Conservation (phyloP, 2,888 invertebrate species). For the Synanthedon tipuliformis region DNA sequence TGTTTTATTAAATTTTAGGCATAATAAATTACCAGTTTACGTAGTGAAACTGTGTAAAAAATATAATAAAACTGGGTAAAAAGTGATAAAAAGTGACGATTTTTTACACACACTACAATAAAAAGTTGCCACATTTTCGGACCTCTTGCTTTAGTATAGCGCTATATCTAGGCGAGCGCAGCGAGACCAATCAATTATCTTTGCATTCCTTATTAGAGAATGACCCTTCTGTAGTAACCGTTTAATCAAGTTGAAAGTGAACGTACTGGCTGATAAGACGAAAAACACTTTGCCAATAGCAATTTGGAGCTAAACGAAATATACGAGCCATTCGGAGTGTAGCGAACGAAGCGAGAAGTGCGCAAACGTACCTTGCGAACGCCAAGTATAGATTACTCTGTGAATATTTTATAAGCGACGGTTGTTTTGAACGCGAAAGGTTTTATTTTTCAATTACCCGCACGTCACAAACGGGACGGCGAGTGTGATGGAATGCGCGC, state of each 20-base stretch:
- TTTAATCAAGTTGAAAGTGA: slow-evolving; percentile 5
- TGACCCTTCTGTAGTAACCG: background rate
- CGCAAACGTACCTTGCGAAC: background rate
- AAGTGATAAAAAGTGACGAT: too few relatives aligned
- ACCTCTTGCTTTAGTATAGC: too few relatives aligned
- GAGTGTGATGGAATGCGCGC: slow-evolving; percentile 29
- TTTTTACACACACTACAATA: too few relatives aligned
- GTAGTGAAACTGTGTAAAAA: too few relatives aligned
- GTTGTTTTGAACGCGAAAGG: slow-evolving; percentile 8
- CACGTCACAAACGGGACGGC: slow-evolving; percentile 13
- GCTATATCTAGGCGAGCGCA: too few relatives aligned
- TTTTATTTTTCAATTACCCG: slow-evolving; percentile 34
- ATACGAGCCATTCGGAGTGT: background rate
- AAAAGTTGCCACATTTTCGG: too few relatives aligned
- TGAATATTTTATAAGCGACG: slow-evolving; percentile 6
- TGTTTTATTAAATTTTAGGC: too few relatives aligned
- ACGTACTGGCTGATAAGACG: slow-evolving; percentile 4
- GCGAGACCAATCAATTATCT: too few relatives aligned
- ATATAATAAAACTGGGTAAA: too few relatives aligned
- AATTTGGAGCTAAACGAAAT: background rate
- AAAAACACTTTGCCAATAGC: slow-evolving; percentile 1
- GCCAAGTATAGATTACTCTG: slow-evolving; percentile 3
- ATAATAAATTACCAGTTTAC: too few relatives aligned
- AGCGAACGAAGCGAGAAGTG: background rate
- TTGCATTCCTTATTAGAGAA: too few relatives aligned